Evolutionary conservation across 1,140 invertebrate genomes (phyloP).

Genomic region (Phortica variegata): DNA sequence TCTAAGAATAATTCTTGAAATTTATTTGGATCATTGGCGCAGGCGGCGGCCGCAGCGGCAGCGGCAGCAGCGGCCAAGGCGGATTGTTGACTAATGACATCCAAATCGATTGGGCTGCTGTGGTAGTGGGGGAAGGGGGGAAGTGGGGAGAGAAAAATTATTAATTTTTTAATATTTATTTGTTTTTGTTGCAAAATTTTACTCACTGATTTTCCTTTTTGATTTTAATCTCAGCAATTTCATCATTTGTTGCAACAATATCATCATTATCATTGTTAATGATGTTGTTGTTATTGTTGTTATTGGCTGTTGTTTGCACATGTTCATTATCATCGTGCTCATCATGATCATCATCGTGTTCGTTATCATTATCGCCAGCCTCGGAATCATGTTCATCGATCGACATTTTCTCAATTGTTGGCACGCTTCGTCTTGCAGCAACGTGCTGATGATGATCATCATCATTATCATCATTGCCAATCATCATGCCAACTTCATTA

Average conservation of each 20-base stretch:
- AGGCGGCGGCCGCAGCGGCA: conserved; percentile 48
- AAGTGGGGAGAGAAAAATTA: neutral
- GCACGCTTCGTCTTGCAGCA: conserved; percentile 1
- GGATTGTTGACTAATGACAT: conserved; percentile 49
- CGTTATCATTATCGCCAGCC: conserved; percentile 1
- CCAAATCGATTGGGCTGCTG: conserved; percentile 48
- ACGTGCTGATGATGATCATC: too few relatives aligned
- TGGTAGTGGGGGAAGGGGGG: too few relatives aligned
- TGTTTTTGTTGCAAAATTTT: conserved; percentile 5
- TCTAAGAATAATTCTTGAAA: conserved; percentile 77
- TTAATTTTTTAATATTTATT: neutral
- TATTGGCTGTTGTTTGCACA: conserved; percentile 9
- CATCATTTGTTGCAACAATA: neutral
- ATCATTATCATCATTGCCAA: too few relatives aligned
- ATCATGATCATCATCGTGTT: too few relatives aligned
- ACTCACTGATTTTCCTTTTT: conserved; percentile 56
- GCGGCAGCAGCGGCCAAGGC: conserved; percentile 47
- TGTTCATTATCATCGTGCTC: neutral
- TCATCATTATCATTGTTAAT: conserved; percentile 30
- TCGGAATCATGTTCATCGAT: conserved; percentile 5
- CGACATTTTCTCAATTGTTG: neutral
- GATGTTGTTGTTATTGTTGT: conserved; percentile 21
- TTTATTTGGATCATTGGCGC: conserved; percentile 64
- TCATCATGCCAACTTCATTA: neutral
- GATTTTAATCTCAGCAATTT: conserved; percentile 44